Base-by-base conservation (phyloP, 2,113 vertebrate genomes). In the Fregetta grallaria region DNA sequence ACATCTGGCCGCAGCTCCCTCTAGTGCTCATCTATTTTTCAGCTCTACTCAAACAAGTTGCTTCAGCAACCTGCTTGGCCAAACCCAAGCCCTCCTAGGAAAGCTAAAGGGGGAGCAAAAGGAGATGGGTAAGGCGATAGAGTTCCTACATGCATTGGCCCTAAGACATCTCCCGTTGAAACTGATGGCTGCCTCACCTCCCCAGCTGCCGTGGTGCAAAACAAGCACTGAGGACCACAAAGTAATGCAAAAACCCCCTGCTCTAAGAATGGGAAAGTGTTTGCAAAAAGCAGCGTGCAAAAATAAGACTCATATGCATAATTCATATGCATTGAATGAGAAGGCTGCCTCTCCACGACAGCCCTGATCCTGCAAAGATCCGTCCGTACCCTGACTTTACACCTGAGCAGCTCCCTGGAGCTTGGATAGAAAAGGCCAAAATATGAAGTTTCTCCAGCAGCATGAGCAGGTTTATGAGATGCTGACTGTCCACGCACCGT, bases 1-100 rank as follows among this genome's bases (percentile, higher is more conserved):
- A 79, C 61, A 62, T 44, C 85, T 95, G 89, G 42, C 56, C 5
- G 3, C 61, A 82, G 92, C 85, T 88, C 96, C 89, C 89, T 89
- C 96, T 96, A 79, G 70, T 71, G 94, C 22, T 78, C 72, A 45
- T 47, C 27, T 61, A 0, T 30, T 88, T 90, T 71, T 74, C 70
- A 90, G 15, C 70, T 85, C 34, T 42, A 27, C 18, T 19, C 23
- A 42, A 85, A 45, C 7, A n/a, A 63, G 8, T 29, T 13, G 9
- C n/a, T 86, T 34, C 30, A 53, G 47, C 72, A 56, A 40, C 40
- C 17, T 22, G 52, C 53, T 89, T 56, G 70, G 62, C n/a, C 85
- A 68, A 88, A 53, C 5, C 4, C 42, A 61, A 78, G 18, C 14
- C 3, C 21, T 21, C 42, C 27, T 36, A 27, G 23, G 16, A 44